Evolutionary conservation across 2,888 invertebrate genomes (phyloP), one percentile per base, ranked within the genome.

Genomic region (Tenthredo mesomela): DNA sequence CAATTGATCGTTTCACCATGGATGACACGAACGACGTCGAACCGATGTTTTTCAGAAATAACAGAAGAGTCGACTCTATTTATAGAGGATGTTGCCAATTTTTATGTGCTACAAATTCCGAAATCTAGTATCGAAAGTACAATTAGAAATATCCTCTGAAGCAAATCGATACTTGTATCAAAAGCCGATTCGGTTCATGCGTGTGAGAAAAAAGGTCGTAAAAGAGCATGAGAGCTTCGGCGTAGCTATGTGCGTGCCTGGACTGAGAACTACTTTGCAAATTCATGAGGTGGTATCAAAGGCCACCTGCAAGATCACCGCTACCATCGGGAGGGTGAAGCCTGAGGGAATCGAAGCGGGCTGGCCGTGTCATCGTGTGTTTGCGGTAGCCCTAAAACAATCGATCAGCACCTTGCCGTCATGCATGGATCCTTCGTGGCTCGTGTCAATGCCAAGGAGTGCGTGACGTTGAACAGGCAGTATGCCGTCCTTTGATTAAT

Each of bases 241-340:
- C 33, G 29, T 67, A n/a, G 40, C 21, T 7, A 43, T 25, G 43
- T 43, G 71, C 40, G 40, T 29, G 43, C 40, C 21, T 40, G 43
- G n/a, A 50, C 50, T 12, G 43, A 47, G 70, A 29, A 29, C 89
- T 90, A 89, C 88, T 91, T 92, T 91, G 90, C 91, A 92, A 90
- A 92, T 92, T 92, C 92, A 92, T 92, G 91, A 92, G 90, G 89
- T 86, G 88, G 88, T 91, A 90, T 92, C 93, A 91, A 92, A 93
- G 92, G 89, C 90, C 90, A 88, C 87, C 50, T 77, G 47, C 89
- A 90, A 91, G 91, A 91, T 90, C 89, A 88, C 87, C 88, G 54
- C 33, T 21, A 75, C 47, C 43, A 47, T 47, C 43, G 47, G 84
- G 83, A 87, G 87, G 88, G 84, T 88, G 29, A 33, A 77, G 77